phyloP scores from a whole-genome alignment of 1,140 invertebrate genomes.

The Drosophila pectinifera region DNA sequence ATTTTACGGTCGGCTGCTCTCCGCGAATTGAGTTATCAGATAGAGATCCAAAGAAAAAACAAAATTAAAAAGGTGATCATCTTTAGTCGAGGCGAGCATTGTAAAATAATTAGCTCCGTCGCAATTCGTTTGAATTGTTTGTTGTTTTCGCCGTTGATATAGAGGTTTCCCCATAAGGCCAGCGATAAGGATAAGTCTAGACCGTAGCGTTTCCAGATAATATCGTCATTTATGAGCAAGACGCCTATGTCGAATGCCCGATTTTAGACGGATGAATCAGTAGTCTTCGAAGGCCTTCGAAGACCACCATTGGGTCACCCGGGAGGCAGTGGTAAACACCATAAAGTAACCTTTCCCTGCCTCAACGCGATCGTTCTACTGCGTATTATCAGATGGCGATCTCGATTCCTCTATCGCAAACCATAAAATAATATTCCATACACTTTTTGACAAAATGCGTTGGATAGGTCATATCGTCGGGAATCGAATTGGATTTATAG shows the following conservation, averaged over 20 bases:
- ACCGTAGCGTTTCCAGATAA: constrained; percentile 31
- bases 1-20: constrained; percentile 26
- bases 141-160: constrained; percentile 25
- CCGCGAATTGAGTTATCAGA: constrained; percentile 37
- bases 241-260: constrained; percentile 14
- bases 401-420: constrained; percentile 1
- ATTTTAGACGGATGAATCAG: constrained; percentile 19
- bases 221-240: constrained; percentile 19
- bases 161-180: constrained; percentile 39
- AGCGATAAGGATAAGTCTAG: constrained; percentile 35
- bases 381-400: constrained; percentile 12
- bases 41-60: background rate
- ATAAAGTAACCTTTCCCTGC: constrained; percentile 1
- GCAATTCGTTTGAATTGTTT: constrained; percentile 49
- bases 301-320: constrained; percentile 15
- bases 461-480: constrained; percentile 1
- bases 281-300: constrained; percentile 17
- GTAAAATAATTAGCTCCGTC: constrained; percentile 43
- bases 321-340: constrained; percentile 21
- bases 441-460: constrained; percentile 4
- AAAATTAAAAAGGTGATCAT: constrained; percentile 23
- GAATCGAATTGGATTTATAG: constrained; percentile 7
- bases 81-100: constrained; percentile 20
- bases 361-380: constrained; percentile 5
- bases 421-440: constrained; percentile 19